Percentiles rank a stretch among this genome's conserved stretches.
Evolutionary conservation across 2,888 invertebrate genomes (phyloP).

Genomic region (Aricia artaxerxes): DNA sequence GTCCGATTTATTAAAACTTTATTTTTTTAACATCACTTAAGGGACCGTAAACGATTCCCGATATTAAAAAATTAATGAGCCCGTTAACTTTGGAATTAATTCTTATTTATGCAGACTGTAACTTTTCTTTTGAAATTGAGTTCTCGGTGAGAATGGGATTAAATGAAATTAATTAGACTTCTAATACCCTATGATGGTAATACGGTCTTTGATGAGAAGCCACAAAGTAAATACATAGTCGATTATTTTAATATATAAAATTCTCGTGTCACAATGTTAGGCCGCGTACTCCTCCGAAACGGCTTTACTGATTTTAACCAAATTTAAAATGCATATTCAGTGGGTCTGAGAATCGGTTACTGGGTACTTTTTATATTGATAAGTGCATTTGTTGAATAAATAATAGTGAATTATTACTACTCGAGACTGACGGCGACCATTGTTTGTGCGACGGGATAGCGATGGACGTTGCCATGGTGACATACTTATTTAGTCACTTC

Average conservation of each 20-base stretch:
- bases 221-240: neutral
- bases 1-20: constrained; percentile 40
- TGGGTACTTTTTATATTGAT: no score
- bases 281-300: no score
- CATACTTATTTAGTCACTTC: no score
- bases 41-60: neutral
- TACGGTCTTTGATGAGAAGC: neutral
- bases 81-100: neutral
- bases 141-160: neutral
- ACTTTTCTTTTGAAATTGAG: neutral
- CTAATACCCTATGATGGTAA: neutral
- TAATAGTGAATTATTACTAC: no score
- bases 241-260: neutral
- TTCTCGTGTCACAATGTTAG: no score
- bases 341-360: no score
- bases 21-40: constrained; percentile 4
- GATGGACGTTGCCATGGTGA: no score
- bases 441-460: no score
- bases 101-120: constrained; percentile 9
- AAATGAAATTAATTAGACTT: neutral
- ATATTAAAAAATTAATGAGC: constrained; percentile 10
- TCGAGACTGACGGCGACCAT: no score
- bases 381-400: no score
- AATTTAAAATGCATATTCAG: no score
- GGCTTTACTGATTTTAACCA: no score